Base-by-base conservation (phyloP, 2,888 invertebrate species). In the Phyto melanocephala region DNA sequence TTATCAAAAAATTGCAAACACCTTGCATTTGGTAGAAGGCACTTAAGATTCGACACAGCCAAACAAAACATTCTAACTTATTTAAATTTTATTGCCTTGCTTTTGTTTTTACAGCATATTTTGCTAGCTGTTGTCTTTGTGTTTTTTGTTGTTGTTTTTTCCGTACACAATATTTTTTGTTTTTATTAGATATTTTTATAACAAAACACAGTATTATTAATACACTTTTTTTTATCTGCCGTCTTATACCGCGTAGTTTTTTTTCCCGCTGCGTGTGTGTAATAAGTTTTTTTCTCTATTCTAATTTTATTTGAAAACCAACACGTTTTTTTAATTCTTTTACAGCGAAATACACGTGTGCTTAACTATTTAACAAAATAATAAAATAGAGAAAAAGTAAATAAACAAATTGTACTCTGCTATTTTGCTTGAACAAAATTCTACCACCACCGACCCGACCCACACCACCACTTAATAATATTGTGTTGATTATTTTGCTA, bases 301-400 rank as follows among this genome's bases (percentile, higher is more conserved):
- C 42, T 37, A 5, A 54, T 24, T 65, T n/a, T 60, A 60, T 74
- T 74, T 67, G 33, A 60, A 72, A 74, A 52, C 28, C 60, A 74
- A 62, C 79, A 79, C 79, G 79, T 79, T 79, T 33, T 71, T 33
- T 50, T 54, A 8, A 37, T 56, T 62, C 11, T 33, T 60, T 67
- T n/a, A 35, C 24, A 13, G 28, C 35, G 58, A 72, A 65, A 67
- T 65, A 45, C 47, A 78, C 67, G 60, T 72, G 79, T 71, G 71
- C 47, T 15, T 8, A 78, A 71, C 37, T 47, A 56, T 63, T 60
- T 60, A 28, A 56, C 15, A 71, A 20, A 65, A 60, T 28, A 60
- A 40, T 10, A 47, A 17, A 47, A 22, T 20, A 45, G n/a, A 15
- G 15, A 62, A 37, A 58, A 60, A 52, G 40, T 17, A 67, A 63